Evolutionary conservation across 2,888 invertebrate species (phyloP), one percentile per base, ranked within the genome.

Genomic region (Hartigia nigra): DNA sequence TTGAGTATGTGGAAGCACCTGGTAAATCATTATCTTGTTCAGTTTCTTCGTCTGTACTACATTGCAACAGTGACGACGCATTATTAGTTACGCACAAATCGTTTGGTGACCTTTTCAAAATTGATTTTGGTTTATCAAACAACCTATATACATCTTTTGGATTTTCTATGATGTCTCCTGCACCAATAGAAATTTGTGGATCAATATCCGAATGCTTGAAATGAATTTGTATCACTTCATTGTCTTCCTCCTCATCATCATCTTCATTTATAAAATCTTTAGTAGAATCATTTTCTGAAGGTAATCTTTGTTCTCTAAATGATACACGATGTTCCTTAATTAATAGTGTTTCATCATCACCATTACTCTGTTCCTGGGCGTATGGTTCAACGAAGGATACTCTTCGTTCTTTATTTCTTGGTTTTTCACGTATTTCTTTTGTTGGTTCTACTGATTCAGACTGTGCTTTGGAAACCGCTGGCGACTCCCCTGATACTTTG

Each of bases 131-230:
- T 70, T 84, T 86, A 0, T 80, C 82, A 75, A 88, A 86, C 69
- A 86, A 79, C 77, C 83, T 85, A 79, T 90, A 89, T 81, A 91
- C 87, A 80, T 91, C 91, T 70, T 79, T 76, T 12, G 91, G 91
- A 31, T 85, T 87, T 69, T 83, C 78, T 37, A 91, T 86, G 3
- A 70, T n/a, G n/a, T 78, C 79, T 14, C 79, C 77, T 12, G 70
- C 76, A 31, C 37, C 70, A 31, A 82, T 82, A 31, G 23, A 14
- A 74, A 80, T 70, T 12, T 77, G 39, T 1, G 84, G 74, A 77
- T 83, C 76, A 69, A 77, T 77, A 9, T 83, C 79, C 4, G 89
- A 89, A 83, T 90, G 90, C 74, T 80, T 83, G 76, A 91, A 89
- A 79, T 89, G 78, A 77, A 91, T 90, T 79, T 81, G 84, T 76